These are phyloP conservation scores for Amphiprion percula DNA, from an alignment of 2,113 vertebrate genomes.

Conservation along the genomic window DNA sequence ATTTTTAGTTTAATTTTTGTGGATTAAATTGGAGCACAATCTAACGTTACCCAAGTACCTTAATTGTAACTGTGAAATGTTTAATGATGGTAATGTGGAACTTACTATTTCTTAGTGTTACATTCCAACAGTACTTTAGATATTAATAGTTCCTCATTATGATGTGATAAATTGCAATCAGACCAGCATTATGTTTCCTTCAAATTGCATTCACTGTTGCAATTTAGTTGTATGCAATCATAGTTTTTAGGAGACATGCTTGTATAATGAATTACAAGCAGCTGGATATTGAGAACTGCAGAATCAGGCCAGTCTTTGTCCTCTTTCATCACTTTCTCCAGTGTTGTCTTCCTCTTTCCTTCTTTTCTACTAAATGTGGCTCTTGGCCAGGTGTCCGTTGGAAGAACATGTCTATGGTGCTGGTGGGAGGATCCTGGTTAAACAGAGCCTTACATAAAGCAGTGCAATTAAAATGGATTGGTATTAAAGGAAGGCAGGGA, in stretches of 20 bases:
- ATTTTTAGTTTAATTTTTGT: too few relatives aligned
- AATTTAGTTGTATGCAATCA: background rate
- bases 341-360: background rate
- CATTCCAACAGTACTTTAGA: background rate
- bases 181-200: background rate
- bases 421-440: background rate
- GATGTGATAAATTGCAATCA: background rate
- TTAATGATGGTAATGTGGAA: too few relatives aligned
- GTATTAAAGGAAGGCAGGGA: background rate
- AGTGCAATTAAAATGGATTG: background rate
- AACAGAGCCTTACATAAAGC: slow-evolving; percentile 9
- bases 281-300: slow-evolving; percentile 1
- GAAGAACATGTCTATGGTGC: background rate
- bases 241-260: background rate
- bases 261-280: slow-evolving; percentile 15
- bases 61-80: too few relatives aligned
- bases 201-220: background rate
- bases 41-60: too few relatives aligned
- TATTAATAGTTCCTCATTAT: background rate
- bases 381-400: background rate
- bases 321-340: background rate
- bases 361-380: background rate
- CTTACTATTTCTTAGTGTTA: too few relatives aligned
- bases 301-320: slow-evolving; percentile 10
- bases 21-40: too few relatives aligned